phyloP scores from a whole-genome alignment of 2,797 vertebrate genomes.

The Sylvia borin region DNA sequence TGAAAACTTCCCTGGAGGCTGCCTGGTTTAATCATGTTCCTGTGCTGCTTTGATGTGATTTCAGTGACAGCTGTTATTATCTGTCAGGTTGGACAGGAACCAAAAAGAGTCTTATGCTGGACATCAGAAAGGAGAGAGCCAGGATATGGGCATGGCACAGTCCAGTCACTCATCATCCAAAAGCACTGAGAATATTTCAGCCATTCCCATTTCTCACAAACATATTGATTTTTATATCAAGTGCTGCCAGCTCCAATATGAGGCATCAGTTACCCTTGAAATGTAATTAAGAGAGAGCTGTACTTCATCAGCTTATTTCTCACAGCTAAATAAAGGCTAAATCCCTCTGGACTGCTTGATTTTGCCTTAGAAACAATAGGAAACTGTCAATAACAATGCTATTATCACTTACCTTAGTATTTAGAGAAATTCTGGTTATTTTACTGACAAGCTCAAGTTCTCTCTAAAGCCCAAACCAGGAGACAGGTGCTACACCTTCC shows the following conservation, averaged over 20 bases:
- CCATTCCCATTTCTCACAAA: background rate
- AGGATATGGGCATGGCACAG: background rate
- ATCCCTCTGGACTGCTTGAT: background rate
- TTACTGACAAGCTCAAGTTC: background rate
- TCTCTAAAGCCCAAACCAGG: background rate
- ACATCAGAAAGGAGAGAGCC: background rate
- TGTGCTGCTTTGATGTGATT: background rate
- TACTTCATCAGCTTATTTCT: background rate
- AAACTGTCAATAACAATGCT: background rate
- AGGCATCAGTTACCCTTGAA: background rate
- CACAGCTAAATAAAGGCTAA: background rate
- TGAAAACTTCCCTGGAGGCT: background rate
- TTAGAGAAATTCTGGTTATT: background rate
- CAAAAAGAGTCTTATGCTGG: background rate
- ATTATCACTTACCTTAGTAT: background rate
- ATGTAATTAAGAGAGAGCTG: background rate
- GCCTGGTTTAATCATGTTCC: background rate
- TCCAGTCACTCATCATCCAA: background rate
- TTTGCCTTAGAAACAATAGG: background rate
- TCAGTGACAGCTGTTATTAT: slow-evolving; percentile 12
- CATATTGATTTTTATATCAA: background rate
- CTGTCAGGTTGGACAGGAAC: background rate
- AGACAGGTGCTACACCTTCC: background rate
- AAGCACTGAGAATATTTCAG: background rate
- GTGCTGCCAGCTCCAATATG: background rate